Conservation (phyloP, 2,113 vertebrate genomes). For the Tenrec ecaudatus region DNA sequence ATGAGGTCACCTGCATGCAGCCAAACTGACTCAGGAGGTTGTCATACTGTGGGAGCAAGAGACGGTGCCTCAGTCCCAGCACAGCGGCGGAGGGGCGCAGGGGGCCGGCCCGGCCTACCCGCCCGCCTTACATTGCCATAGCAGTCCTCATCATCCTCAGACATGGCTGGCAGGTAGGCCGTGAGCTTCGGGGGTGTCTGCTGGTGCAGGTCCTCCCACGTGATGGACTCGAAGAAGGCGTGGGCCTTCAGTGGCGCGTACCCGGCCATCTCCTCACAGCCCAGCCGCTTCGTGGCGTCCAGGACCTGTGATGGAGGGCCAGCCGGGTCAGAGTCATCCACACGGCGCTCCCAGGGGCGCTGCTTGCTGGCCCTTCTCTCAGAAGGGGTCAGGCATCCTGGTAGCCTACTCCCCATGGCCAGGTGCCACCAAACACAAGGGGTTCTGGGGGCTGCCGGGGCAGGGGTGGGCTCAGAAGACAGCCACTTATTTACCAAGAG, state of each 20-base stretch:
- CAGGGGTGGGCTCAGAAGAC: too few species aligned
- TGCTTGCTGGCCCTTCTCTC: too few species aligned
- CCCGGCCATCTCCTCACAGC: slow-evolving; percentile 98
- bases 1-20: slow-evolving; percentile 97
- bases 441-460: background rate
- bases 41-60: slow-evolving; percentile 91
- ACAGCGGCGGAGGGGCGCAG: background rate
- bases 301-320: slow-evolving; percentile 88
- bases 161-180: slow-evolving; percentile 98
- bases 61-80: fast-evolving
- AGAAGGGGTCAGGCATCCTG: too few species aligned
- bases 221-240: slow-evolving; percentile 95
- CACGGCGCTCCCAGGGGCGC: too few species aligned
- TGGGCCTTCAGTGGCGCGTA: slow-evolving; percentile 95
- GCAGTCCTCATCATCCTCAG: slow-evolving; percentile 99
- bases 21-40: slow-evolving; percentile 99
- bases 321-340: background rate
- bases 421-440: background rate
- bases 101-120: too few species aligned
- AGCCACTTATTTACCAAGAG: slow-evolving; percentile 91
- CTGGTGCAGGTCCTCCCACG: slow-evolving; percentile 94
- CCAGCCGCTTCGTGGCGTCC: slow-evolving; percentile 95
- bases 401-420: too few species aligned
- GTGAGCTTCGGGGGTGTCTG: slow-evolving; percentile 98
- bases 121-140: slow-evolving; percentile 94